Evolutionary conservation across 2,797 vertebrate genomes (phyloP).

Genomic region (Perdix hodgsoniae): DNA sequence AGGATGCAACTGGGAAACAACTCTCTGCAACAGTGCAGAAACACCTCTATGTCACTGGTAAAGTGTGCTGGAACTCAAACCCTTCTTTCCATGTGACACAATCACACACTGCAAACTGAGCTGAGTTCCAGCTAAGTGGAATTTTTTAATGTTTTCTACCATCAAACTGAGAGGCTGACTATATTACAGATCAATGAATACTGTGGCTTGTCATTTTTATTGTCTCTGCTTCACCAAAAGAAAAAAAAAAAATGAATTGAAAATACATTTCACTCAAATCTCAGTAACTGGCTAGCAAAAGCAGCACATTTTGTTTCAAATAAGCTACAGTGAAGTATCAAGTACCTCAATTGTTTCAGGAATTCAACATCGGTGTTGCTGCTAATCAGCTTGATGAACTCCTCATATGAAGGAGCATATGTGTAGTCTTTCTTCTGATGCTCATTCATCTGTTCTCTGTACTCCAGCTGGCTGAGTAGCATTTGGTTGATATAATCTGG

Average conservation of each 20-base stretch:
- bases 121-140: not conserved
- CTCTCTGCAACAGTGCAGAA: not conserved
- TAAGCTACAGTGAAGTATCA: constrained; percentile 16
- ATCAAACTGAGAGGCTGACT: constrained; percentile 4
- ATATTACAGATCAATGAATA: not conserved
- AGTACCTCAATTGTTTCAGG: constrained; percentile 96
- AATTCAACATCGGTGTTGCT: constrained; percentile 93
- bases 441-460: constrained; percentile 93
- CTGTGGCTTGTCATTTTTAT: not conserved
- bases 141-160: not conserved
- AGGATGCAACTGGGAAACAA: not conserved
- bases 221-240: not conserved
- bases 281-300: not conserved
- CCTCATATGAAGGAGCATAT: constrained; percentile 97
- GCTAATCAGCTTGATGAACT: constrained; percentile 98
- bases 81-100: not conserved
- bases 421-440: constrained; percentile 98
- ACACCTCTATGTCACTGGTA: not conserved
- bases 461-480: constrained; percentile 94
- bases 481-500: constrained; percentile 96
- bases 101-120: not conserved
- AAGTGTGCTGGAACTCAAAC: not conserved
- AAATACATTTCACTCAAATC: not conserved
- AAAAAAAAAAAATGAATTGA: constrained; percentile 6
- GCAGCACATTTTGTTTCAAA: not conserved